Evolutionary conservation across 2,888 invertebrate species (phyloP).

Genomic region (Bombylius major): DNA sequence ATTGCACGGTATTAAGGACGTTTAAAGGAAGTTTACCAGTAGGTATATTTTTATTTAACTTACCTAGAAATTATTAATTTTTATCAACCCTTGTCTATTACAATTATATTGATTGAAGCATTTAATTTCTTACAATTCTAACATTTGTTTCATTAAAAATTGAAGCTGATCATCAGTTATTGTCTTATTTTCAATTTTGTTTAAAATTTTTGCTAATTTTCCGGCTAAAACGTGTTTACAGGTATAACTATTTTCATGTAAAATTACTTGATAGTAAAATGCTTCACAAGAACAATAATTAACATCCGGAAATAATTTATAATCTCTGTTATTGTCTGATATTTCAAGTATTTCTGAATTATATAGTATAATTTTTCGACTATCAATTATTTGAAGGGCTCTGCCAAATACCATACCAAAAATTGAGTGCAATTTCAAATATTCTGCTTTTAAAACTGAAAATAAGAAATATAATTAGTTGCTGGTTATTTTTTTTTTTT

Average conservation of each 20-base stretch:
- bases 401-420: slow-evolving; percentile 46
- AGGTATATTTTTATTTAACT: no score
- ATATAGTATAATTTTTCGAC: slow-evolving; percentile 41
- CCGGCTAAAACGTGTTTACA: slow-evolving; percentile 58
- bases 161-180: slow-evolving; percentile 42
- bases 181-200: slow-evolving; percentile 34
- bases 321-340: slow-evolving; percentile 41
- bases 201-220: slow-evolving; percentile 42
- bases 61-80: no score
- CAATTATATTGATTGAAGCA: no score
- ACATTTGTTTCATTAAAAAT: slow-evolving; percentile 37
- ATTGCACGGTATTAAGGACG: no score
- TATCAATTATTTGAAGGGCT: slow-evolving; percentile 51
- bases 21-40: no score
- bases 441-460: slow-evolving; percentile 45
- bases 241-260: slow-evolving; percentile 38
- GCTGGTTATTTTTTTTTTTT: no score
- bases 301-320: slow-evolving; percentile 47
- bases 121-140: neutral
- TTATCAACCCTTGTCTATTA: no score
- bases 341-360: slow-evolving; percentile 45
- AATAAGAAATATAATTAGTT: slow-evolving; percentile 4
- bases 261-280: slow-evolving; percentile 46
- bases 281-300: slow-evolving; percentile 58
- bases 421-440: slow-evolving; percentile 44